Conservation (phyloP, 2,888 invertebrate species). For the Macropis europaea region DNA sequence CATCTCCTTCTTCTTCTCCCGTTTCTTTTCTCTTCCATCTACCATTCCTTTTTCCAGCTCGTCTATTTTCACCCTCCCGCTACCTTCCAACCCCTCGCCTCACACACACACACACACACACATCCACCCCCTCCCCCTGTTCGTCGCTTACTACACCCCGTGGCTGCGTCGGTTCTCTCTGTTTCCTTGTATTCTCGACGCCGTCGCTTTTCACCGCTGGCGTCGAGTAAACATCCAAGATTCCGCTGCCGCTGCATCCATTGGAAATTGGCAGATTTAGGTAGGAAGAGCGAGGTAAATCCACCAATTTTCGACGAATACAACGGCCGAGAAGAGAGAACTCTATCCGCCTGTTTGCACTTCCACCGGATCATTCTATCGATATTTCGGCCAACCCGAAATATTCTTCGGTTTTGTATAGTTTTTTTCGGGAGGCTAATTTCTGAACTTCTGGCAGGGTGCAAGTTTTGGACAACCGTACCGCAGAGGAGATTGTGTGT, state of each 20-base stretch:
- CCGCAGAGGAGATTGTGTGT: no score
- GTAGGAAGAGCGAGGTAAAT: slow-evolving; percentile 50
- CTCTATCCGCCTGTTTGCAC: slow-evolving; percentile 33
- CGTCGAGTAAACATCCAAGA: slow-evolving; percentile 59
- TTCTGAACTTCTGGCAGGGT: no score
- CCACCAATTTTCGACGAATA: slow-evolving; percentile 48
- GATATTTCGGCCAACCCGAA: no score
- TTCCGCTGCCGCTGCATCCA: slow-evolving; percentile 50
- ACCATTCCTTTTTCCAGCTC: neutral
- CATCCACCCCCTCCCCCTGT: neutral
- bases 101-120: no score
- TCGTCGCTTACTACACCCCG: neutral
- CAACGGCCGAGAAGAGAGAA: slow-evolving; percentile 3
- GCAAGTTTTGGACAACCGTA: no score
- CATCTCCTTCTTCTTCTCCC: slow-evolving; percentile 25
- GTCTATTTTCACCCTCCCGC: neutral
- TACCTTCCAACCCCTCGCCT: no score
- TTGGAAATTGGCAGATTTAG: slow-evolving; percentile 63
- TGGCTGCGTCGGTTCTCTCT: slow-evolving; percentile 2
- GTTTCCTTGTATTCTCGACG: slow-evolving; percentile 36
- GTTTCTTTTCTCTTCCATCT: neutral
- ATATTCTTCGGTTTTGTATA: no score
- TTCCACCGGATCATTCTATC: slow-evolving; percentile 23
- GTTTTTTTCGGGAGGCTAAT: no score
- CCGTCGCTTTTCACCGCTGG: slow-evolving; percentile 57